Conservation (phyloP, 2,797 vertebrate species). For the Erethizon dorsatum region DNA sequence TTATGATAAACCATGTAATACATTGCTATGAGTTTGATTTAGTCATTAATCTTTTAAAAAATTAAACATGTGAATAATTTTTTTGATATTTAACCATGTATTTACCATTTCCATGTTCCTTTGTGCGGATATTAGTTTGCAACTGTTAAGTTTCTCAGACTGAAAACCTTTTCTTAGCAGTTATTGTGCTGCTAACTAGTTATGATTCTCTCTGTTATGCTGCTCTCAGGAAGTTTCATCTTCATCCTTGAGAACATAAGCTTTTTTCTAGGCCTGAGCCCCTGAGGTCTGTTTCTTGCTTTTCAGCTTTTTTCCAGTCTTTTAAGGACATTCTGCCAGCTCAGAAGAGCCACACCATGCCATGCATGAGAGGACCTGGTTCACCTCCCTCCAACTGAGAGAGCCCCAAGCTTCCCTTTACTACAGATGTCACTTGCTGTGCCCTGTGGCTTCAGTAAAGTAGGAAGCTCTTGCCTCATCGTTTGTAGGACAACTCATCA, state of each 20-base stretch:
- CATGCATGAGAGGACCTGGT: neutral
- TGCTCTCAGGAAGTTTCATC: neutral
- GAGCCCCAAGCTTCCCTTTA: neutral
- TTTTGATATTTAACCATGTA: neutral
- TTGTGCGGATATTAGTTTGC: neutral
- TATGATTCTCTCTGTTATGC: neutral
- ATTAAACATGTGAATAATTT: neutral
- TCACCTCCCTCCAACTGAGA: neutral
- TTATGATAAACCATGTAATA: neutral
- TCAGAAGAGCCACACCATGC: neutral
- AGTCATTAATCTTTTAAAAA: slow-evolving; percentile 29
- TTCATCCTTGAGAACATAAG: slow-evolving; percentile 6
- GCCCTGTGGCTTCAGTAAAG: neutral
- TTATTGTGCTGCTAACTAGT: neutral
- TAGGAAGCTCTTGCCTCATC: neutral
- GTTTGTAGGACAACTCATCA: neutral
- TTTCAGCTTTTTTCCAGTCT: neutral
- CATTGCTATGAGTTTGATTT: neutral
- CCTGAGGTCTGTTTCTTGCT: neutral
- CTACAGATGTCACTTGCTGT: neutral
- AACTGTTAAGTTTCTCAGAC: neutral
- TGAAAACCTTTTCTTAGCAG: neutral
- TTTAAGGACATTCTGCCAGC: neutral
- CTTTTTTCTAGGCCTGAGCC: neutral
- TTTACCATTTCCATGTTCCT: neutral